Evolutionary conservation across 2,797 vertebrate species (phyloP), one percentile per base, ranked within the genome.

Genomic region (Phoxinus dragarum): DNA sequence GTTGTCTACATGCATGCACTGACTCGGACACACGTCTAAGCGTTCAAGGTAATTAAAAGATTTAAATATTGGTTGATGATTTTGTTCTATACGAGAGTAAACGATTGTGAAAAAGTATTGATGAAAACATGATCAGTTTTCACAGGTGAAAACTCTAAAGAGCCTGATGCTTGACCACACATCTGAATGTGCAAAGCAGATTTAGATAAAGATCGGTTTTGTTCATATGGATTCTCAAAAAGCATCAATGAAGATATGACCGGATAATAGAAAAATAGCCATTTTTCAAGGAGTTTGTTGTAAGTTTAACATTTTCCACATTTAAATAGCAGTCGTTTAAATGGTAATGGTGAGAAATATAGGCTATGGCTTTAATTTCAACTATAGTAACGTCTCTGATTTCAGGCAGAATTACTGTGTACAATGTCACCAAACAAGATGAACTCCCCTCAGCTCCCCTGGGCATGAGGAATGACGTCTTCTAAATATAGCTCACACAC

Each of bases 401-500:
- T 80, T 80, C 10, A 68, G 42, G 44, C 19, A 49, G 42, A 47
- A 44, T 61, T 61, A 73, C n/a, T 42, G 52, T 72, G 47, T 9
- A 64, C 40, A 69, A 23, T 36, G 64, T 38, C 8, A 3, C 31
- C 14, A 44, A 38, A 19, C 31, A 66, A 44, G 40, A 74, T 64
- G 27, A 1, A 83, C 21, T 64, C 19, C 52, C 27, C n/a, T 44
- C n/a, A 49, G 27, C 40, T 82, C 31, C 12, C 72, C 74, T 42
- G 47, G 79, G 21, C 34, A 52, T 31, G 44, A 81, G 44, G 21
- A 83, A 23, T 52, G 23, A 76, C 59, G 17, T 52, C 21, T n/a
- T 73, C 49, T 68, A 59, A 84, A 78, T 42, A 78, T 59, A 59
- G 64, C 74, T 68, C 1, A 34, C 34, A 56, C 56, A 66, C 36